These are phyloP conservation scores for Aptenodytes patagonicus DNA, from an alignment of 2,113 vertebrate genomes.

Conservation along the genomic window DNA sequence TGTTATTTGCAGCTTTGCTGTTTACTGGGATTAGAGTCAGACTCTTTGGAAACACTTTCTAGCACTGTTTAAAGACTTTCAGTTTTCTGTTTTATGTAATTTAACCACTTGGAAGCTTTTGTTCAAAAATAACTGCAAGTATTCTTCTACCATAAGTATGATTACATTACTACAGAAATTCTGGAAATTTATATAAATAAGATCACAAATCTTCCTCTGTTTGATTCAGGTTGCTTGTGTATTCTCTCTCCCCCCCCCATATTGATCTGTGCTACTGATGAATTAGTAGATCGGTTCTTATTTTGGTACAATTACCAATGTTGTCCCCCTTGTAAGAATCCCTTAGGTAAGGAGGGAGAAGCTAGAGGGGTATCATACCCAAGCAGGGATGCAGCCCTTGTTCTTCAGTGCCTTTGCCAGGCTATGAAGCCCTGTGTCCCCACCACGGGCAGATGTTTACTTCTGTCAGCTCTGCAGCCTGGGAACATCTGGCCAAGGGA, in stretches of 20 bases:
- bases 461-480: not conserved
- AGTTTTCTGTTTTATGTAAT: not conserved
- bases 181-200: not conserved
- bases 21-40: not conserved
- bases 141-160: not conserved
- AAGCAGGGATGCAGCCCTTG: not conserved
- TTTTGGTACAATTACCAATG: not conserved
- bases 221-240: not conserved
- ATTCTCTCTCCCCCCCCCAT: fast-evolving
- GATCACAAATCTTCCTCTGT: not conserved
- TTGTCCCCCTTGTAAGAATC: not conserved
- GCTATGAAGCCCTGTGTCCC: fast-evolving
- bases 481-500: not conserved
- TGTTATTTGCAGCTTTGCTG: not conserved
- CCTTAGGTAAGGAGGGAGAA: not conserved
- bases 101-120: not conserved
- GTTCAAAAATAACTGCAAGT: conserved; percentile 6
- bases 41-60: not conserved
- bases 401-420: not conserved
- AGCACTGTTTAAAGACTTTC: not conserved
- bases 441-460: not conserved
- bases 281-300: not conserved
- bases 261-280: not conserved
- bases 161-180: not conserved
- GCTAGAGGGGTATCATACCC: not conserved